Evolutionary conservation across 2,797 vertebrate species (phyloP), one percentile per base, ranked within the genome.

Genomic region (Podargus strigoides): DNA sequence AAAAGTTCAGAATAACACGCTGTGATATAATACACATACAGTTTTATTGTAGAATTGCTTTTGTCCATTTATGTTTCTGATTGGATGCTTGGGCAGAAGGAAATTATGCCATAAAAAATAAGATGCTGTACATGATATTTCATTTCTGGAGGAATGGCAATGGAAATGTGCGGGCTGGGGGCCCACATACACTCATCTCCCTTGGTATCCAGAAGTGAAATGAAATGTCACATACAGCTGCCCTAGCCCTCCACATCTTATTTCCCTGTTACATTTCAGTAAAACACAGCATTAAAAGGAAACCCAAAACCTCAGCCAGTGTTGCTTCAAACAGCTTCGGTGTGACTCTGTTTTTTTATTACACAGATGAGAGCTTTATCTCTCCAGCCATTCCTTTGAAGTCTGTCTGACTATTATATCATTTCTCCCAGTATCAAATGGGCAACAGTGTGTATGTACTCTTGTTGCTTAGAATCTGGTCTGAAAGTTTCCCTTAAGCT

Each of bases 61-160:
- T 97, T 95, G 47, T 93, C 90, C 72, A 77, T 85, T 96, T 95
- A 89, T 94, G 52, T 76, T 92, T 92, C 74, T 95, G 86, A 97
- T 95, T 95, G 95, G 66, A 47, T 91, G 53, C 55, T 64, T 72
- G 69, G 50, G 81, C 59, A 80, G 58, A 77, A 77, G 30, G 87
- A 97, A 97, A 97, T 97, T 95, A 97, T 95, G 58, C 49, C 81
- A 95, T 96, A 96, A 97, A 97, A 91, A 95, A 93, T 70, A 95
- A 62, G 42, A 88, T 94, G 78, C 66, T 82, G 47, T 83, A 81
- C 34, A 30, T 79, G 79, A 90, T 95, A 96, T 95, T 96, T 97
- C 82, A 94, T 79, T 97, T 97, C 73, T 78, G 58, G 68, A 87
- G 90, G 83, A 97, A 82, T 36, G 70, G 80, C 68, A 89, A 63